phyloP scores from a whole-genome alignment of 2,888 invertebrate genomes.

The Cephonodes hylas region DNA sequence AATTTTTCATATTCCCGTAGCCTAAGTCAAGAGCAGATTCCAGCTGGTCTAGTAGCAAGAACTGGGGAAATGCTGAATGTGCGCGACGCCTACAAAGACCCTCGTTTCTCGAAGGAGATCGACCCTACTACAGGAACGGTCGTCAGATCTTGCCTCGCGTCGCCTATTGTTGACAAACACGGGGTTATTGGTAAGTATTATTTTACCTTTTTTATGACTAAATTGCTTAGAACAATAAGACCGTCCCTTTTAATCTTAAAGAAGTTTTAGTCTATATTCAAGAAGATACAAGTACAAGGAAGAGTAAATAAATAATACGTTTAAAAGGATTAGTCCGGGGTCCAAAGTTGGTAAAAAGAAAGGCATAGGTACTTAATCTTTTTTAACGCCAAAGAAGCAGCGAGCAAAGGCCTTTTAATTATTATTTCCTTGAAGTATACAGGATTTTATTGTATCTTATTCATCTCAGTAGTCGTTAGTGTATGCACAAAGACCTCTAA shows the following conservation, averaged over 20 bases:
- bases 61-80: slow-evolving; percentile 76
- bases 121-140: slow-evolving; percentile 80
- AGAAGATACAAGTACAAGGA: too few relatives aligned
- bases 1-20: slow-evolving; percentile 38
- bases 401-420: too few relatives aligned
- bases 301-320: too few relatives aligned
- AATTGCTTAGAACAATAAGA: not conserved
- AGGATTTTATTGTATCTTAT: not conserved
- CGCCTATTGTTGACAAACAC: slow-evolving; percentile 75
- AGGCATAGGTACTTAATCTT: too few relatives aligned
- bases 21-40: slow-evolving; percentile 70
- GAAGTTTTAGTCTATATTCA: too few relatives aligned
- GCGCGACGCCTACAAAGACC: slow-evolving; percentile 78
- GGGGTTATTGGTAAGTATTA: slow-evolving; percentile 71
- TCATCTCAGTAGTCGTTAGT: not conserved
- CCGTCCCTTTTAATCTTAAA: too few relatives aligned
- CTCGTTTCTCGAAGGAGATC: slow-evolving; percentile 74
- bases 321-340: too few relatives aligned
- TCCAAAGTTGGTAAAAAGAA: too few relatives aligned
- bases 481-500: not conserved
- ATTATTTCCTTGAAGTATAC: too few relatives aligned
- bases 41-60: slow-evolving; percentile 76
- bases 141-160: slow-evolving; percentile 77
- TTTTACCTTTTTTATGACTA: too few relatives aligned
- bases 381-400: too few relatives aligned